A percentile compares a stretch with the other conserved stretches of the same genome.
These are phyloP conservation scores for Protonibea diacanthus DNA, from an alignment of 2,797 vertebrate species.

Conservation along the genomic window DNA sequence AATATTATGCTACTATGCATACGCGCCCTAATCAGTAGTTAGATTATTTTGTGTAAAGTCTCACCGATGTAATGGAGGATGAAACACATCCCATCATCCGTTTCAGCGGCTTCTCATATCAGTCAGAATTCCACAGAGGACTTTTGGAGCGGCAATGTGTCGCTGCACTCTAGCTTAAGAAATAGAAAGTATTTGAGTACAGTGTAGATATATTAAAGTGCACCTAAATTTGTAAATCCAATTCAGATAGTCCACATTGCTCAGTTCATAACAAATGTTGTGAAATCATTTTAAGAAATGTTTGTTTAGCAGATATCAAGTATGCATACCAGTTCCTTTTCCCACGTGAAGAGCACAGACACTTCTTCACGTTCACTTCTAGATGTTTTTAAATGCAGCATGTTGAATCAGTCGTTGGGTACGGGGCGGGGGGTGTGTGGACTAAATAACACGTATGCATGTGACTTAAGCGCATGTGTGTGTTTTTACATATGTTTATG, in stretches of 20 bases:
- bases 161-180: slow-evolving; percentile 13
- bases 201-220: slow-evolving; percentile 59
- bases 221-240: slow-evolving; percentile 53
- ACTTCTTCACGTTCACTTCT: slow-evolving; percentile 64
- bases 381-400: slow-evolving; percentile 79
- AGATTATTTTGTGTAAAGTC: slow-evolving; percentile 55
- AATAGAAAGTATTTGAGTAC: slow-evolving; percentile 47
- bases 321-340: slow-evolving; percentile 71
- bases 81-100: slow-evolving; percentile 30
- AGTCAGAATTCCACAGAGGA: not conserved
- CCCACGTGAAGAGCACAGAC: slow-evolving; percentile 43
- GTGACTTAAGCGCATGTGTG: slow-evolving; percentile 70
- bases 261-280: slow-evolving; percentile 53
- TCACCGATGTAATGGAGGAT: slow-evolving; percentile 51
- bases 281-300: slow-evolving; percentile 37
- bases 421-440: slow-evolving; percentile 13
- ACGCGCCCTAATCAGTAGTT: slow-evolving; percentile 52
- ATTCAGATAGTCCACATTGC: slow-evolving; percentile 41
- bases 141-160: not conserved
- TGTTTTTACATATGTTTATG: slow-evolving; percentile 60
- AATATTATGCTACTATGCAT: slow-evolving; percentile 70
- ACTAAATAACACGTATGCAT: slow-evolving; percentile 74
- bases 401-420: slow-evolving; percentile 63
- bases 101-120: slow-evolving; percentile 37
- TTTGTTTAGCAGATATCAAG: slow-evolving; percentile 68